These are phyloP conservation scores for Pseudoips prasinana DNA, from an alignment of 2,888 invertebrate genomes.

Conservation along the genomic window DNA sequence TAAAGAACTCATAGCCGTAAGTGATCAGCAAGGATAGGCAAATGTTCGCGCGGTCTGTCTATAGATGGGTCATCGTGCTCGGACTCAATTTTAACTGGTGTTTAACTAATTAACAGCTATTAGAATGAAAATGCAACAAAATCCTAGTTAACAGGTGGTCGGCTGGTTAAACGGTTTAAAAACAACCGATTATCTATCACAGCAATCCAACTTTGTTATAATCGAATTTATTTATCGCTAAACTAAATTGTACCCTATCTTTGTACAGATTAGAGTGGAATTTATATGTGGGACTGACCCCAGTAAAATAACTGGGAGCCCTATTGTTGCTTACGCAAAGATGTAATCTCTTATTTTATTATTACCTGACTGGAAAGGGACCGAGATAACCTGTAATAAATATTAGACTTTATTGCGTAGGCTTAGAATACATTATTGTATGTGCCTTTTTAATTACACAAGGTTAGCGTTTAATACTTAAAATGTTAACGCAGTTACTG, in stretches of 20 bases:
- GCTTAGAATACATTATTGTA: conserved; percentile 25
- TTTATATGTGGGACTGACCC: conserved; percentile 37
- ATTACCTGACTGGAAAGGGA: conserved; percentile 71
- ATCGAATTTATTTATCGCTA: conserved; percentile 43
- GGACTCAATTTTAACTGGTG: no score
- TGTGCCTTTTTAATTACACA: conserved; percentile 26
- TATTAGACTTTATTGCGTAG: conserved; percentile 26
- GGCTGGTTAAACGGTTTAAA: conserved; percentile 53
- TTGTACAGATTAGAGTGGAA: conserved; percentile 17
- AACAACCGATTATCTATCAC: conserved; percentile 68
- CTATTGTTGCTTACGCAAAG: conserved; percentile 77
- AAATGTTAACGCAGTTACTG: conserved; percentile 29
- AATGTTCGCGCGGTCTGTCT: no score
- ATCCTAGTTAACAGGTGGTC: conserved; percentile 57
- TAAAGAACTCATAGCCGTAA: no score
- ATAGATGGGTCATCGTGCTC: no score
- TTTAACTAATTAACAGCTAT: conserved; percentile 18
- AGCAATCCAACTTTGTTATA: conserved; percentile 60
- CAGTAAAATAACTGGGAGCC: conserved; percentile 67
- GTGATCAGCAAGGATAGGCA: no score
- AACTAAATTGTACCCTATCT: conserved; percentile 32
- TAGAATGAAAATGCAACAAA: conserved; percentile 33
- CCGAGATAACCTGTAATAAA: conserved; percentile 30
- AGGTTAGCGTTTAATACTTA: conserved; percentile 34
- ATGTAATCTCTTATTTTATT: conserved; percentile 79